Evolutionary conservation across 2,797 vertebrate species (phyloP).

Genomic region (Naso thynnoides): DNA sequence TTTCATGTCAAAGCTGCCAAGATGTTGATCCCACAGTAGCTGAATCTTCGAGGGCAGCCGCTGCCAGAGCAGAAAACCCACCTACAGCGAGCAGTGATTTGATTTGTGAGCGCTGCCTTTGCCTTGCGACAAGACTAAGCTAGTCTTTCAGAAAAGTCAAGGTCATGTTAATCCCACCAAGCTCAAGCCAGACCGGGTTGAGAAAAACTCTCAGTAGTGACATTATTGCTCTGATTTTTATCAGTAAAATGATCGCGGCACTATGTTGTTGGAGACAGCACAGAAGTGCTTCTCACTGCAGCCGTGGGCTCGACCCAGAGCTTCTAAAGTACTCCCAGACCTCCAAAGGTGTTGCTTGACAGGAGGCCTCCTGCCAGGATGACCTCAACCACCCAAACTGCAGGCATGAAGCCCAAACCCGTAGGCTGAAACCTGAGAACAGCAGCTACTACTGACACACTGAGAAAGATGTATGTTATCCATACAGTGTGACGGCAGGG

Average conservation of each 20-base stretch:
- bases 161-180: conserved; percentile 28
- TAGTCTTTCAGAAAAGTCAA: conserved; percentile 50
- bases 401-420: conserved; percentile 41
- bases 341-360: conserved; percentile 69
- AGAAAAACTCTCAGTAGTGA: conserved; percentile 30
- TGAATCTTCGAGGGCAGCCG: conserved; percentile 21
- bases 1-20: conserved; percentile 41
- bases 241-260: conserved; percentile 49
- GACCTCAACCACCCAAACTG: conserved; percentile 72
- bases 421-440: conserved; percentile 53
- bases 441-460: conserved; percentile 43
- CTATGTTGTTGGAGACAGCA: conserved; percentile 20
- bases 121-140: conserved; percentile 46
- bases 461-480: conserved; percentile 45
- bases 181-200: conserved; percentile 23
- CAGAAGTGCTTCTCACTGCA: conserved; percentile 20
- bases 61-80: conserved; percentile 53
- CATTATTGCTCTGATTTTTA: conserved; percentile 50
- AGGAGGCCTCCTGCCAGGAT: conserved; percentile 58
- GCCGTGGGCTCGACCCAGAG: conserved; percentile 12
- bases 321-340: conserved; percentile 58
- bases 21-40: conserved; percentile 55
- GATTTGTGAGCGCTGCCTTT: conserved; percentile 47
- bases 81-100: conserved; percentile 47
- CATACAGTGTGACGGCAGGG: conserved; percentile 34